A percentile compares a stretch with the other conserved stretches of the same genome.
phyloP scores from a whole-genome alignment of 2,797 vertebrate species.

The Malacoctenus gilli region DNA sequence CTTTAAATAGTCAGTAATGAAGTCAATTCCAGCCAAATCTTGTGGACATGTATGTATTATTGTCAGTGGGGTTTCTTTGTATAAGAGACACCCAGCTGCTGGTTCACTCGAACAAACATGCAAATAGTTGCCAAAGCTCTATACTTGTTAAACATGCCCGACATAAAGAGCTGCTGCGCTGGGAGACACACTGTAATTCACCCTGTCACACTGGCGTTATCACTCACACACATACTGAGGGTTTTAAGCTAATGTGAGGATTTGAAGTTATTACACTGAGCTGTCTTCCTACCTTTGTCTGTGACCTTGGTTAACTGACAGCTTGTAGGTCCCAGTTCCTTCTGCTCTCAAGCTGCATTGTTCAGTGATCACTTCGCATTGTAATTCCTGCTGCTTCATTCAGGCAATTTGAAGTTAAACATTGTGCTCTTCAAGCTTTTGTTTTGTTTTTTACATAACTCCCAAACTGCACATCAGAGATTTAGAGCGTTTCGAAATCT shows the following conservation, averaged over 20 bases:
- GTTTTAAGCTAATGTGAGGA: not conserved
- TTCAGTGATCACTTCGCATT: not conserved
- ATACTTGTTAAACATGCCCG: constrained; percentile 11
- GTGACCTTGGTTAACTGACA: not conserved
- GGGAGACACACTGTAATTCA: not conserved
- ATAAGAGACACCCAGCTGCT: constrained; percentile 3
- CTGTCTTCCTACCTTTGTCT: not conserved
- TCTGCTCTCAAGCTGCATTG: not conserved
- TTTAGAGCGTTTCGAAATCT: constrained; percentile 1
- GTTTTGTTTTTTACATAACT: no score
- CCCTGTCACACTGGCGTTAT: not conserved
- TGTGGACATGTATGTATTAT: no score
- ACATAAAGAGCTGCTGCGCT: constrained; percentile 7
- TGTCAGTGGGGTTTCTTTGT: no score
- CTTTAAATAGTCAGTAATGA: no score
- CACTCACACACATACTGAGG: constrained; percentile 3
- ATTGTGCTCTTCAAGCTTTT: not conserved
- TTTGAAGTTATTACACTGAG: not conserved
- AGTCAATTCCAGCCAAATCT: no score
- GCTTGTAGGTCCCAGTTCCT: not conserved
- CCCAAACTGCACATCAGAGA: no score
- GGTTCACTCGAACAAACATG: no score
- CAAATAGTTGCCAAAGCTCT: no score
- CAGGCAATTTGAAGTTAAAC: not conserved
- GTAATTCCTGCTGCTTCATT: not conserved